Evolutionary conservation across 1,140 invertebrate genomes (phyloP), one percentile per base, ranked within the genome.

Genomic region (Adoxophyes honmai): DNA sequence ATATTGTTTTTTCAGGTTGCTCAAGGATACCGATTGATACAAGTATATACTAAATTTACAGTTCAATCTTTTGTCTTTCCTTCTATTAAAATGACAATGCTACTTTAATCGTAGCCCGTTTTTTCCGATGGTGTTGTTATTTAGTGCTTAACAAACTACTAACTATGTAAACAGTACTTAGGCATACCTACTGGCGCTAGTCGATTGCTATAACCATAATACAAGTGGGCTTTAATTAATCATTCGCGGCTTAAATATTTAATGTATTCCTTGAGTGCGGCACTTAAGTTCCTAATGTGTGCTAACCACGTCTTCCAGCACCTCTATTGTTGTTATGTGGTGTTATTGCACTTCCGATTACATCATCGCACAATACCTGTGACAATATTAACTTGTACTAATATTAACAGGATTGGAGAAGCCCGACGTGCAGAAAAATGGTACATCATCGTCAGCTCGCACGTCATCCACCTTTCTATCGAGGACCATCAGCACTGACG

Each of bases 381-480:
- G 21, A 6, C 21, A n/a, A n/a, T n/a, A 28, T 28, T 48, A 48
- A 53, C 44, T 48, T 11, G 11, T 16, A 65, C 70, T 68, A 74
- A 77, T 74, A 73, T 68, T 14, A 55, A 70, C 85, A 88, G 85
- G 85, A 61, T 53, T 88, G 73, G 80, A 79, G 75, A 85, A 82
- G 59, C 71, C 77, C 36, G 80, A 82, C 58, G 68, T 68, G 51
- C 75, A 77, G 70, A 85, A 86, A 67, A 81, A 80, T 34, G 80
- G 79, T 18, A 56, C 64, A 6, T 70, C 80, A 0, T 80, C 81
- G 4, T 78, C 83, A 4, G 78, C 63, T 16, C 73, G 85, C 9
- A 88, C 86, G 0, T 86, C 83, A 0, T 84, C 83, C 15, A 88
- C 86, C 4, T 81, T 86, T 70, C 73, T 88, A 34, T 88, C 86